A percentile compares a stretch with the other conserved stretches of the same genome.
phyloP scores from a whole-genome alignment of 2,797 vertebrate species.

The Gymnothorax javanicus region DNA sequence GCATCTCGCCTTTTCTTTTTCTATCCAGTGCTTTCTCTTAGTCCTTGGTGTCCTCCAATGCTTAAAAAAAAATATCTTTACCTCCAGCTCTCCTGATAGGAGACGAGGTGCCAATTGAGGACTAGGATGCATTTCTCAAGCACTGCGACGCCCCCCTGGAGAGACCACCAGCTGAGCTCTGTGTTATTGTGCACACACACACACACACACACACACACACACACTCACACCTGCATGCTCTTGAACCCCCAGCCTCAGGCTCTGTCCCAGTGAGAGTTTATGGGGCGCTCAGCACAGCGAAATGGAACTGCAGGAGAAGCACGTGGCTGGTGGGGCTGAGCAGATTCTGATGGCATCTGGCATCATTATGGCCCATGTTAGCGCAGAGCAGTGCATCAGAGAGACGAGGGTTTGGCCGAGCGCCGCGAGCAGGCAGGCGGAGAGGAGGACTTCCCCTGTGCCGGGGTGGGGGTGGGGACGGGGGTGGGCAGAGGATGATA shows the following conservation, averaged over 20 bases:
- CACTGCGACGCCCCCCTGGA: neutral
- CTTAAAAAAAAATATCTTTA: too few relatives aligned
- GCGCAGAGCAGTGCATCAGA: neutral
- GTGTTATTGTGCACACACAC: neutral
- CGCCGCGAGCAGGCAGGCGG: neutral
- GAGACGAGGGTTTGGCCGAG: neutral
- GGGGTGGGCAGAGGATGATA: neutral
- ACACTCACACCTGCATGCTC: neutral
- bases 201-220: neutral
- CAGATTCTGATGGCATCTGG: neutral
- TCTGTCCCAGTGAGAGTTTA: neutral
- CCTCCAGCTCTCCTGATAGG: too few relatives aligned
- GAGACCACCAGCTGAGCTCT: neutral
- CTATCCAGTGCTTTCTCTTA: neutral
- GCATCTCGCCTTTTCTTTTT: neutral
- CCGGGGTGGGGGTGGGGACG: neutral
- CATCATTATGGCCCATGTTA: neutral
- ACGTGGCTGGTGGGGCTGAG: neutral
- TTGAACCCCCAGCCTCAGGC: neutral
- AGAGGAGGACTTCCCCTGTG: neutral
- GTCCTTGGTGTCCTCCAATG: neutral
- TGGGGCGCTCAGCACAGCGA: neutral
- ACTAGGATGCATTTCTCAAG: too few relatives aligned
- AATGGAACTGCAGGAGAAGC: neutral
- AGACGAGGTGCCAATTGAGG: too few relatives aligned